These are phyloP conservation scores for Deilephila elpenor DNA, from an alignment of 2,888 invertebrate species.

Conservation along the genomic window DNA sequence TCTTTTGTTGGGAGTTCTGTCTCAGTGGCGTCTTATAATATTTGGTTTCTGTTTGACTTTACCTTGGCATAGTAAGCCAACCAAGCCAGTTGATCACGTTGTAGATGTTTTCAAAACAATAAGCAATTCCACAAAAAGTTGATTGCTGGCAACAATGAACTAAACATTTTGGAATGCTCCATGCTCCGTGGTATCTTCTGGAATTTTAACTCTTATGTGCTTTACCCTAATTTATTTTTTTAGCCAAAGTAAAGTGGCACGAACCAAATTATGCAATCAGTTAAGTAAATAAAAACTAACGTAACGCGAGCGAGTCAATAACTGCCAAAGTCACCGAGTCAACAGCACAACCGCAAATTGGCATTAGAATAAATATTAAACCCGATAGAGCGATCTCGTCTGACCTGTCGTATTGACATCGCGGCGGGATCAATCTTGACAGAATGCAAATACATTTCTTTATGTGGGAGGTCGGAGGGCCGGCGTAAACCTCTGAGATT, in stretches of 20 bases:
- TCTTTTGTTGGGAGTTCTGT: not conserved
- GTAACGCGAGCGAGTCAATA: not conserved
- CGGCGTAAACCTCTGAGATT: conserved; percentile 34
- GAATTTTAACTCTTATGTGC: too few species aligned
- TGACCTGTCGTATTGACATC: conserved; percentile 47
- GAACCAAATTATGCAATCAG: too few species aligned
- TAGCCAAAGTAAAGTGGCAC: too few species aligned
- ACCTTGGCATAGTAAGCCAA: too few species aligned
- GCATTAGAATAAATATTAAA: not conserved
- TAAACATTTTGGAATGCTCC: too few species aligned
- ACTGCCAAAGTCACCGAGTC: not conserved
- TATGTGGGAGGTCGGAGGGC: conserved; percentile 43
- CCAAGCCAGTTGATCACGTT: too few species aligned
- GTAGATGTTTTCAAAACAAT: too few species aligned
- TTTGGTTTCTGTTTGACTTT: not conserved
- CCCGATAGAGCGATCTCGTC: conserved; percentile 8
- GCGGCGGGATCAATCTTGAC: conserved; percentile 43
- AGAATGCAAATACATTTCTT: conserved; percentile 47
- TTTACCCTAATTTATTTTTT: too few species aligned
- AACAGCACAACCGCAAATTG: not conserved
- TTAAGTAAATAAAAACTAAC: too few species aligned
- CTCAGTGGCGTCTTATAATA: not conserved
- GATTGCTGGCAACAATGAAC: too few species aligned
- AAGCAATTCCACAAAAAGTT: too few species aligned
- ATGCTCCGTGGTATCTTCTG: too few species aligned